A percentile compares a stretch with the other conserved stretches of the same genome.
Conservation (phyloP, 2,113 vertebrate species). For the Melierax canorus region DNA sequence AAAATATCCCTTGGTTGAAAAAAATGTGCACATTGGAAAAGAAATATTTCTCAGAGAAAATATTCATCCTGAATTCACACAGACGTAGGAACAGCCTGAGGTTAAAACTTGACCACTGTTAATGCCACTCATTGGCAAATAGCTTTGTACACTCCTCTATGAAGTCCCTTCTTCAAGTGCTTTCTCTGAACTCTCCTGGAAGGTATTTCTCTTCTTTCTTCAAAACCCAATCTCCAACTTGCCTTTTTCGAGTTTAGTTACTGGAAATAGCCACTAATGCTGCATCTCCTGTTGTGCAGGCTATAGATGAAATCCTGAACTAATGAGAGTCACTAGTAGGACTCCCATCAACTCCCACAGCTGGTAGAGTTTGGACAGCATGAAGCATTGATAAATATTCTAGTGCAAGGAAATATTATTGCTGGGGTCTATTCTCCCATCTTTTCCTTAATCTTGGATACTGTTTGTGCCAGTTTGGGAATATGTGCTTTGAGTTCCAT, state of each 20-base stretch:
- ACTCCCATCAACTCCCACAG: neutral
- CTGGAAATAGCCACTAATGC: neutral
- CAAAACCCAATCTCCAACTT: neutral
- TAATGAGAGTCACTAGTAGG: neutral
- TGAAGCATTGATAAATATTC: neutral
- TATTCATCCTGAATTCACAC: neutral
- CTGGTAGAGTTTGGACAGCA: neutral
- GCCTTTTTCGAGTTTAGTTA: neutral
- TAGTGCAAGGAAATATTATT: neutral
- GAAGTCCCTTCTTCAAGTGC: neutral
- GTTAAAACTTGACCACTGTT: neutral
- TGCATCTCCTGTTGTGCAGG: neutral
- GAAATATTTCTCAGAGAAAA: neutral
- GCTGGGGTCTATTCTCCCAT: neutral
- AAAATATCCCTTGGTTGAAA: conserved; percentile 16
- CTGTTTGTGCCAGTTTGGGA: neutral
- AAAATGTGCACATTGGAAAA: neutral
- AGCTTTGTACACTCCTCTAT: neutral
- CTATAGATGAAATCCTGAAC: neutral
- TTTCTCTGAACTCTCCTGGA: neutral
- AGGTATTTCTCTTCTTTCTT: neutral
- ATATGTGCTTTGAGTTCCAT: neutral
- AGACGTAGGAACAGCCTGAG: neutral
- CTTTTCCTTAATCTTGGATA: neutral
- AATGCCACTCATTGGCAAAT: neutral